Conservation (phyloP, 2,113 vertebrate species). For the Eudorcas thomsonii region DNA sequence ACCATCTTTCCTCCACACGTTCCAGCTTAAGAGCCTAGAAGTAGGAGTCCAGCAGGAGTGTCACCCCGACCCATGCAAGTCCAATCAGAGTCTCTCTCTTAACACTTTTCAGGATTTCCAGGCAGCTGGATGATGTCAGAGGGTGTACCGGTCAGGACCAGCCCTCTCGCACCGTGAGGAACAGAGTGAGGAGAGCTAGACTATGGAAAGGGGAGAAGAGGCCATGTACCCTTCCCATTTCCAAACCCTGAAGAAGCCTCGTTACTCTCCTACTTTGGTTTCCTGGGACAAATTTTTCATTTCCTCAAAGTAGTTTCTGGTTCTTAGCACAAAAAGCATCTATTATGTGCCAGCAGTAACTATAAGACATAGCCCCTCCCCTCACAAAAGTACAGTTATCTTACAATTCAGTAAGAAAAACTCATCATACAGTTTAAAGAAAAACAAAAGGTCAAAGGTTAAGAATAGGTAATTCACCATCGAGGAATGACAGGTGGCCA, state of each 20-base stretch:
- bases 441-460: not conserved
- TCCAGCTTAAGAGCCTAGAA: not conserved
- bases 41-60: not conserved
- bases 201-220: not conserved
- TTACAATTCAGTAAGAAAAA: not conserved
- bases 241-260: not conserved
- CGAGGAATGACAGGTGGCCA: not conserved
- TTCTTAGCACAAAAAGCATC: not conserved
- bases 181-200: not conserved
- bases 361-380: not conserved
- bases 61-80: not conserved
- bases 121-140: not conserved
- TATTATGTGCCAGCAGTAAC: not conserved
- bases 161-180: not conserved
- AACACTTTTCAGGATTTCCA: not conserved
- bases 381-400: not conserved
- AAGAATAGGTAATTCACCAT: not conserved
- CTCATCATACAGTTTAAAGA: not conserved
- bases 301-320: not conserved
- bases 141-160: not conserved
- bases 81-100: not conserved
- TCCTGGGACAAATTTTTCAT: not conserved
- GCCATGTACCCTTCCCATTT: not conserved
- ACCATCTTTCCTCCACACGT: not conserved
- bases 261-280: rapidly evolving